phyloP scores from a whole-genome alignment of 2,888 invertebrate species.

The Drosophila ustulata region DNA sequence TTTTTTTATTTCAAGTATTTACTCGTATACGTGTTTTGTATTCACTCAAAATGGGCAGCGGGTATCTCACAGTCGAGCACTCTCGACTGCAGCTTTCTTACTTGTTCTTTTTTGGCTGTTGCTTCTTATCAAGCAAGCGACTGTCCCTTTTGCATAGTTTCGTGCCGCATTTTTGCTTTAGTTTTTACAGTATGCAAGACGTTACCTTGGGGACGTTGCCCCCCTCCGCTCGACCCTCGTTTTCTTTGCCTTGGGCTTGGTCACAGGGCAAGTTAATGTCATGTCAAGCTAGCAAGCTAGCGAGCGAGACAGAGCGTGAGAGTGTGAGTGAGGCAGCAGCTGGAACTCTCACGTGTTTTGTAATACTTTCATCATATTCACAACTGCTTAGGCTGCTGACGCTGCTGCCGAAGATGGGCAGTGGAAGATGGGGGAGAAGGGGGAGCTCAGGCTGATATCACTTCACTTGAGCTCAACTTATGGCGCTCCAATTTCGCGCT shows the following conservation, averaged over 20 bases:
- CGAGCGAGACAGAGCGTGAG: background rate
- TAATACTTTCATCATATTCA: constrained; percentile 59
- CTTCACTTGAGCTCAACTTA: constrained; percentile 71
- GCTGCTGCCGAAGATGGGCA: background rate
- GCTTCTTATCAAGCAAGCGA: constrained; percentile 58
- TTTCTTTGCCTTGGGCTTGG: constrained; percentile 22
- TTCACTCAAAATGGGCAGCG: no score
- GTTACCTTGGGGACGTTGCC: constrained; percentile 62
- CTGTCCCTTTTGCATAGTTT: constrained; percentile 78
- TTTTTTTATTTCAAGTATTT: no score
- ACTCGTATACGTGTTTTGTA: no score
- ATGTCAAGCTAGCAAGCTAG: constrained; percentile 50
- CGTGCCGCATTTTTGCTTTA: constrained; percentile 59
- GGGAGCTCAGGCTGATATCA: constrained; percentile 41
- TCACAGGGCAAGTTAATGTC: constrained; percentile 64
- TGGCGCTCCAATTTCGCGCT: constrained; percentile 79
- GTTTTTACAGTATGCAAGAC: constrained; percentile 52
- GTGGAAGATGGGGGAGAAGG: background rate
- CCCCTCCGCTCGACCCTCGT: background rate
- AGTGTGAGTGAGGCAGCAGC: no score
- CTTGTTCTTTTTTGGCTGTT: constrained; percentile 10
- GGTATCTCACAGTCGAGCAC: no score
- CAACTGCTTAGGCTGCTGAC: constrained; percentile 32
- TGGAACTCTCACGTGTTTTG: constrained; percentile 48
- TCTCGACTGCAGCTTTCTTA: no score